Base-by-base conservation (phyloP, 2,888 invertebrate genomes). In the Amphimallon solstitiale region DNA sequence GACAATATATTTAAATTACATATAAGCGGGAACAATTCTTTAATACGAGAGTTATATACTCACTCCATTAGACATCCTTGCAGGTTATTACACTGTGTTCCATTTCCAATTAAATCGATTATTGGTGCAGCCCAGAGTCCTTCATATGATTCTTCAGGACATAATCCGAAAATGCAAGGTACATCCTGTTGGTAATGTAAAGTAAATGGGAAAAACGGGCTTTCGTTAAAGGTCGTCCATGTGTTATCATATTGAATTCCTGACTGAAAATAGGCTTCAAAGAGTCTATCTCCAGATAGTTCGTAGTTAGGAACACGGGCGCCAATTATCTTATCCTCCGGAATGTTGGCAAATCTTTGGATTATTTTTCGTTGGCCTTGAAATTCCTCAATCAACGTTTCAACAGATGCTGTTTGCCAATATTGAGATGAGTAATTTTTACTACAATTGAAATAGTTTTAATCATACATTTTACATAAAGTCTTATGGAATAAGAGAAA, bases 81-180 rank as follows among this genome's bases (percentile, higher is more conserved):
- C n/a, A 67, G 40, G 29, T 59, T 49, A 0, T 87, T 82, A 76
- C 90, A 90, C 9, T 85, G 82, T n/a, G 77, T 70, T 0, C 80
- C 81, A 1, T 80, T 70, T 70, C 87, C 88, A 6, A 75, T 65
- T 82, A 88, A 85, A 56, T 86, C 83, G 0, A 87, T 78, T 81
- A 92, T 88, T 1, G 92, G 92, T 0, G 87, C 75, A 0, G 89
- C 86, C 92, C 91, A 92, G 38, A 86, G 78, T 0, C 88, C 88
- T 9, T 87, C 85, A 72, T 86, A 83, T 0, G 86, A 80, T 0
- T 86, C 84, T 1, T 78, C 81, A 0, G 90, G 89, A 74, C 90
- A 90, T 0, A 84, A 84, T 0, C 81, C 83, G 7, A 86, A 82
- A 5, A 79, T 73, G 65, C 90, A 90, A 3, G 0, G 0, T 9